Evolutionary conservation across 2,888 invertebrate species (phyloP), one percentile per base, ranked within the genome.

Genomic region (Timandra comae): DNA sequence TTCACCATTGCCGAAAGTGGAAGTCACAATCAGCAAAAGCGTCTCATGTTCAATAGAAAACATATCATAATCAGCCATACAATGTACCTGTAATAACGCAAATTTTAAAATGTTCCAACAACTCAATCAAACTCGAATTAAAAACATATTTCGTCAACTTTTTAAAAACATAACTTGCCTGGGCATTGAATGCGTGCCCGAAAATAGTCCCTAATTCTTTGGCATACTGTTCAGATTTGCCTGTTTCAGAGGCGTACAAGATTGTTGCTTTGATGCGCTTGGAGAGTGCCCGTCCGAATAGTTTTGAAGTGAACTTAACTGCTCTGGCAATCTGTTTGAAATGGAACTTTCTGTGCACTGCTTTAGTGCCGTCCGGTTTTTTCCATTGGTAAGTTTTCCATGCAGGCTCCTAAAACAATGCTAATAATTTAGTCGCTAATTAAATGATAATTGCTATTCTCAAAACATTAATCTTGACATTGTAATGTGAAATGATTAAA

Each of bases 1-100:
- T 84, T 98, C 98, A 1, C 98, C 98, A 66, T 98, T 98, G 6
- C 98, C 98, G 68, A 98, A 98, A 0, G 98, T 98, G 5, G 97
- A 98, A 10, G 97, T 95, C 7, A 98, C 93, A 11, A 98, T 94
- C 34, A 98, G 75, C 2, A 98, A 84, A 13, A 98, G 81, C 4
- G 96, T 95, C 77, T 98, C 98, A 64, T 98, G 97, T 75, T 97
- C 97, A 62, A 98, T 93, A 50, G 94, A 95, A 43, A 93, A 93
- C 66, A 96, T 91, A 63, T 98, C 97, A 68, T 98, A 98, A 45
- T 97, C 96, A 8, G 93, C 88, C 98, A 98, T 97, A 62, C 93
- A 93, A 60, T 93, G 90, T 7, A 97, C 95, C 95, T 95, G 61
- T 10, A 16, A 16, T 6, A n/a, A n/a, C n/a, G n/a, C n/a, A n/a